Percentiles rank a stretch among this genome's conserved stretches.
phyloP scores from a whole-genome alignment of 2,113 vertebrate genomes.

The Nothocercus nigrocapillus region DNA sequence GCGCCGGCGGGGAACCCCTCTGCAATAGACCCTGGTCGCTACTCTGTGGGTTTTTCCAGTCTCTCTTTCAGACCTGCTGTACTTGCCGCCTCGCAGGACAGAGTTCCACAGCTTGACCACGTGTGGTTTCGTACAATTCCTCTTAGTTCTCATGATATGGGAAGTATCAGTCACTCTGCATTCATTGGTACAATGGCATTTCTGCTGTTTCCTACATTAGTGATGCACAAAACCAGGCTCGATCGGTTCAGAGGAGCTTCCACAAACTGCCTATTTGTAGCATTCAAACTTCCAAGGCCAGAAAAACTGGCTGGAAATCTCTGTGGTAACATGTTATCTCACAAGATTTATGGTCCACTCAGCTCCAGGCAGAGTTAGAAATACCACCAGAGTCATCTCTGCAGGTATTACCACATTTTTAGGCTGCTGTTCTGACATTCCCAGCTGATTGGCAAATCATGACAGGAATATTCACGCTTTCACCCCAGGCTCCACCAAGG shows the following conservation, averaged over 20 bases:
- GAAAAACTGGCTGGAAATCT: slow-evolving; percentile 49
- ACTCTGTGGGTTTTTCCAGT: background rate
- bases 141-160: background rate
- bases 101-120: background rate
- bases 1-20: background rate
- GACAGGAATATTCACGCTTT: background rate
- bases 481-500: background rate
- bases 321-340: background rate
- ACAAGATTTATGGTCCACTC: background rate
- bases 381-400: background rate
- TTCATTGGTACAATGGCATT: background rate
- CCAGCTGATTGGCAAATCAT: background rate
- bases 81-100: background rate
- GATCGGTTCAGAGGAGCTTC: background rate
- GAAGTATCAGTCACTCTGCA: background rate
- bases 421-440: background rate
- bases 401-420: background rate
- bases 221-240: background rate
- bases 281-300: background rate
- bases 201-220: background rate
- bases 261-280: background rate
- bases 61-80: background rate
- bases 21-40: background rate
- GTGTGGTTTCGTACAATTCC: background rate
- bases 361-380: slow-evolving; percentile 19